Evolutionary conservation across 2,113 vertebrate genomes (phyloP), one percentile per base, ranked within the genome.

Genomic region (Dasyornis broadbenti): DNA sequence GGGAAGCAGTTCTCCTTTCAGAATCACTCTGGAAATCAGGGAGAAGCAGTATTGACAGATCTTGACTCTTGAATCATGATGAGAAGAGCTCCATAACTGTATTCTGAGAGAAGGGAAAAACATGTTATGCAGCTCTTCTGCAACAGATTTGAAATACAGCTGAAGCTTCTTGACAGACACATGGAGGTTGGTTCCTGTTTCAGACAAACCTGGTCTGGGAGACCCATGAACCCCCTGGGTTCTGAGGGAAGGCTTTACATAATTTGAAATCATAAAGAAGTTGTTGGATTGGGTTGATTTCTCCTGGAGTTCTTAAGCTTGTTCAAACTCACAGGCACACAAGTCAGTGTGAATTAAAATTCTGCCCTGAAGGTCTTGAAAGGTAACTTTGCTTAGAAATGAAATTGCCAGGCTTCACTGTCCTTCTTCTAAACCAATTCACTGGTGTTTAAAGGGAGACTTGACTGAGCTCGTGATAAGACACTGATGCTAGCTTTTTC

Each of bases 321-420:
- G 15, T 89, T 92, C 37, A 69, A 84, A 61, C 82, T 90, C 42
- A 39, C 15, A 75, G 45, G 20, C 37, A 82, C 10, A 20, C 23
- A 42, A 82, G 50, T 85, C 66, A 53, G 12, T 18, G 66, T 72
- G 80, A 96, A 84, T 71, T 86, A 64, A 91, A 95, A 81, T 85
- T 86, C 49, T 94, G 35, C 81, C 64, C 65, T 56, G n/a, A 76
- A 87, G 75, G 66, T 84, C 63, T 83, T 61, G 71, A 82, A 71
- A 64, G 89, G 89, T 60, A 89, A 73, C 84, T 91, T 87, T 15
- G 21, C 80, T 92, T 92, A 71, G 86, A 86, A 94, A 47, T 90
- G 14, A 86, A 94, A 64, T 88, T 73, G 52, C 82, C 56, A 64
- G 59, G 54, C 71, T 77, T 73, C 63, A 26, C 64, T 10, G 4